Percentiles rank a stretch among this genome's conserved stretches.
Conservation (phyloP, 2,888 invertebrate genomes). For the Mesorhabditis sp. region DNA sequence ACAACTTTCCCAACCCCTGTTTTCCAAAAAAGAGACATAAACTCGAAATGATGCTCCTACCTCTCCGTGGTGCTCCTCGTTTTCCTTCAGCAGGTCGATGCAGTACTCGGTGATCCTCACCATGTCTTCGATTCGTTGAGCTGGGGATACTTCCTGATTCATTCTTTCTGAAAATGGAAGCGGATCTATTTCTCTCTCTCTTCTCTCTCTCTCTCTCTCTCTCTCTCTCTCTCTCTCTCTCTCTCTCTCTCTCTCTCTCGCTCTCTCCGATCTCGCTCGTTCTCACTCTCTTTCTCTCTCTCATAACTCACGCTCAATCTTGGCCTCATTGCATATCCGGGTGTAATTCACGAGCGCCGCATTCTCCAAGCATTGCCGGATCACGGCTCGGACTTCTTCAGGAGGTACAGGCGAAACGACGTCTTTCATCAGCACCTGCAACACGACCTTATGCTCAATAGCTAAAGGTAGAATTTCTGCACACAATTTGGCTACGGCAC, state of each 20-base stretch:
- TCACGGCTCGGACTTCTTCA: constrained; percentile 90
- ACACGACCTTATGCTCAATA: too few species aligned
- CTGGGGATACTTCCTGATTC: constrained; percentile 58
- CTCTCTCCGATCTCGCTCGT: background rate
- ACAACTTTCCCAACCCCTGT: too few species aligned
- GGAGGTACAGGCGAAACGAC: constrained; percentile 90
- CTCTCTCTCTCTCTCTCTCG: background rate
- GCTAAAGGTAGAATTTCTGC: too few species aligned
- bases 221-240: background rate
- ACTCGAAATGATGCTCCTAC: constrained; percentile 64
- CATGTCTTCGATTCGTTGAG: constrained; percentile 76
- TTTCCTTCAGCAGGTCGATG: constrained; percentile 95
- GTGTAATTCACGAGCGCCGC: constrained; percentile 96
- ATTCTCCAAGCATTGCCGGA: constrained; percentile 92
- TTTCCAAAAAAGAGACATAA: constrained; percentile 10
- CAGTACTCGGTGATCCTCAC: constrained; percentile 95
- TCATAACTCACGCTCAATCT: constrained; percentile 80
- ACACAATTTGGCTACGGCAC: too few species aligned
- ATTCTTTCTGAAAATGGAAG: constrained; percentile 49
- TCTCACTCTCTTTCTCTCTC: background rate
- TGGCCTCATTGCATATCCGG: constrained; percentile 88
- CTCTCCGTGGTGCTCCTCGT: constrained; percentile 99
- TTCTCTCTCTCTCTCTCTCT: background rate
- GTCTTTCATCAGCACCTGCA: constrained; percentile 91
- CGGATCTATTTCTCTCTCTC: background rate